Evolutionary conservation across 2,888 invertebrate species (phyloP).

Genomic region (Drosophila lutescens): DNA sequence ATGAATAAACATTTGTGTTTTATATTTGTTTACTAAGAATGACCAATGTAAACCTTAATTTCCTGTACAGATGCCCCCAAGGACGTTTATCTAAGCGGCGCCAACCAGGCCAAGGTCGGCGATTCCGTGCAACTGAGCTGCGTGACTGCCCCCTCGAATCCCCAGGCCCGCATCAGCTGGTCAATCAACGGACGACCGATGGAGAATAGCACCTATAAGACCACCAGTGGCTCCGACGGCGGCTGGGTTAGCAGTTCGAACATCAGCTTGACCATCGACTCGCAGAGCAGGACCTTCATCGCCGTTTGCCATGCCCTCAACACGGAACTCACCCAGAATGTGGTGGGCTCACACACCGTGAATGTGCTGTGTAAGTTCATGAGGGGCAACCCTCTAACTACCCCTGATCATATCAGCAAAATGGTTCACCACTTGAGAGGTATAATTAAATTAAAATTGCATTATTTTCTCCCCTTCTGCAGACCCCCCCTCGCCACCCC

Average conservation of each 20-base stretch:
- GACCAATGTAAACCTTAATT: too few relatives aligned
- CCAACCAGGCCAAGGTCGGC: constrained; percentile 78
- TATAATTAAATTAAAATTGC: neutral
- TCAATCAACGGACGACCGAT: constrained; percentile 81
- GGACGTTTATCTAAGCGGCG: constrained; percentile 79
- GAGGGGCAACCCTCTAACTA: neutral
- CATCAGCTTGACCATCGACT: constrained; percentile 74
- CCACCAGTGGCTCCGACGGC: constrained; percentile 68
- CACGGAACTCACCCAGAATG: constrained; percentile 81
- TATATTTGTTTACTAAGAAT: neutral
- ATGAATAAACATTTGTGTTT: neutral
- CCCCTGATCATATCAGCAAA: neutral
- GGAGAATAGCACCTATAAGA: constrained; percentile 72
- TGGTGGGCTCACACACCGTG: constrained; percentile 82
- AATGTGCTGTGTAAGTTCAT: constrained; percentile 81
- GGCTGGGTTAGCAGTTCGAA: constrained; percentile 82
- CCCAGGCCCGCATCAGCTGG: constrained; percentile 81
- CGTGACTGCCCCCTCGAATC: constrained; percentile 81
- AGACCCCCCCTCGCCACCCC: constrained; percentile 81
- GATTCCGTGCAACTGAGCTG: constrained; percentile 77
- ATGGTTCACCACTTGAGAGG: neutral
- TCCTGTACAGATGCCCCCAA: constrained; percentile 76
- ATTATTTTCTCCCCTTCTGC: neutral
- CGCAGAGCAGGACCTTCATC: constrained; percentile 80
- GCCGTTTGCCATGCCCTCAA: constrained; percentile 82